Evolutionary conservation across 2,797 vertebrate species (phyloP), one percentile per base, ranked within the genome.

Genomic region (Halcyon badia): DNA sequence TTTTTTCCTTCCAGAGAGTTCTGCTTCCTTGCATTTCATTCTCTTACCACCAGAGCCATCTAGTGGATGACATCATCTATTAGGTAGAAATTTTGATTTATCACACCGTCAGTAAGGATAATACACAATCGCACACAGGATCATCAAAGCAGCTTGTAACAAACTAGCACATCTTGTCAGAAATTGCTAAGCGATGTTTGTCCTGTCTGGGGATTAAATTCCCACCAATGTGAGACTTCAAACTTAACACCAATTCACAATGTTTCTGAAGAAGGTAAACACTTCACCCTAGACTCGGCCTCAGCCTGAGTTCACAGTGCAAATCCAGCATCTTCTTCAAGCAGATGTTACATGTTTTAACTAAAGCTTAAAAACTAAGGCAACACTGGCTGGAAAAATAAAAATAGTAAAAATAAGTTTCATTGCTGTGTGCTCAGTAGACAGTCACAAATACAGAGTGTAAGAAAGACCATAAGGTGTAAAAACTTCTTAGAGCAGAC

Each of bases 1-100:
- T 84, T 79, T 84, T 84, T 68, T 20, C 31, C 41, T 81, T 80
- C 35, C 68, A 64, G 75, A 80, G 56, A 9, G 25, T 68, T 93
- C 75, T 19, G 37, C 14, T 39, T 75, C 66, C 39, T 65, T 13
- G 15, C 18, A 28, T 33, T 90, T 79, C 44, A 73, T 82, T 83
- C 41, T 42, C 76, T 85, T 80, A 16, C 58, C 33, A 20, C 49
- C 51, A 91, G 88, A 85, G 97, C 94, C 96, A 94, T 62, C 96
- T 96, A 95, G 91, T 51, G 94, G 96, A 37, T 5, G 31, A 37
- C 4, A 16, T 26, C 5, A 0, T 31, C 19, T 54, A 19, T 5
- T 30, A 31, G 68, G 33, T 37, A 37, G 70, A 44, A 39, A 44
- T n/a, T 19, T 4, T 24, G 10, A 9, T 54, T 73, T 41, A 5